Conservation (phyloP, 1,140 invertebrate species). For the Halyomorpha halys region DNA sequence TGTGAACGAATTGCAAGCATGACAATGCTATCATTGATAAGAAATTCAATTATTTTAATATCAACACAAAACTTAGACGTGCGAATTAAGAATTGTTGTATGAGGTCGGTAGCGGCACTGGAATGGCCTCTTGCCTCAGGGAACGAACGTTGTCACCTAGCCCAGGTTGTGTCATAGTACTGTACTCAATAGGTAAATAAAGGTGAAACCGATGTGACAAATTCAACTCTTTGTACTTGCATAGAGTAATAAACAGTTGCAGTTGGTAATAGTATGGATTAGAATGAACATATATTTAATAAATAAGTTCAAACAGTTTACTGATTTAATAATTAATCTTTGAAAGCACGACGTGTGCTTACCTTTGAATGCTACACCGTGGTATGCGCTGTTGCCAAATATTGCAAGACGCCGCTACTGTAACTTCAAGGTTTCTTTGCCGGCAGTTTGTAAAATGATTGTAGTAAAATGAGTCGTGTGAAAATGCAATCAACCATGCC, state of each 20-base stretch:
- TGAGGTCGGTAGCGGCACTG: background rate
- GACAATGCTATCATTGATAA: too few relatives aligned
- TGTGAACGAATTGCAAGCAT: too few relatives aligned
- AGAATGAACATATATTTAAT: background rate
- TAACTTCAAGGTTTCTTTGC: constrained; percentile 22
- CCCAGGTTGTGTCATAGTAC: constrained; percentile 15
- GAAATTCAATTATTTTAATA: too few relatives aligned
- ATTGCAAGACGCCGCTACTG: background rate
- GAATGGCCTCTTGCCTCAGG: constrained; percentile 10
- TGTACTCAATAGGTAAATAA: background rate
- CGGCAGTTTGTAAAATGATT: background rate
- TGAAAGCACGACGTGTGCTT: background rate
- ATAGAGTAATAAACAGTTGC: too few relatives aligned
- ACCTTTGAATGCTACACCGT: constrained; percentile 16
- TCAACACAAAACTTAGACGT: too few relatives aligned
- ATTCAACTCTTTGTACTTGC: too few relatives aligned
- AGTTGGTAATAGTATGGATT: too few relatives aligned
- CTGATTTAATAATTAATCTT: background rate
- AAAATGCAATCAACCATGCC: too few relatives aligned
- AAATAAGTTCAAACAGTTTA: background rate
- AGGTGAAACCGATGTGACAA: too few relatives aligned
- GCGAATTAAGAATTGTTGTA: background rate
- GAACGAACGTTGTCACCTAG: constrained; percentile 14
- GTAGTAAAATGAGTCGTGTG: too few relatives aligned
- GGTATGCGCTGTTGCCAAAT: constrained; percentile 25